Evolutionary conservation across 1,140 invertebrate genomes (phyloP), one percentile per base, ranked within the genome.

Genomic region (Drosophila saltans): DNA sequence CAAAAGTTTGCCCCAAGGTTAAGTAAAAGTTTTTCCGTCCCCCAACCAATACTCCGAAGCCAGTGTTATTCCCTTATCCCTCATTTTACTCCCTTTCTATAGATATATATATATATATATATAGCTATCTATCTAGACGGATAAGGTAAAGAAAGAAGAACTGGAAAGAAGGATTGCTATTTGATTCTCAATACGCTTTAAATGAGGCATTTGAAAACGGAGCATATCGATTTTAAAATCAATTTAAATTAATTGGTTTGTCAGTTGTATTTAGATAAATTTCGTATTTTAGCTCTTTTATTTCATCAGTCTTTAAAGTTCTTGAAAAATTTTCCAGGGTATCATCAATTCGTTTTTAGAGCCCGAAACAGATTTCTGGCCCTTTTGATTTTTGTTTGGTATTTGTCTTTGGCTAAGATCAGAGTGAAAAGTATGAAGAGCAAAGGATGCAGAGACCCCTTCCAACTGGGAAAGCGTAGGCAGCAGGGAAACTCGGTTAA

Each of bases 1-100:
- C 72, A 86, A 78, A 52, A 86, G 69, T 78, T 85, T 85, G 66
- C 56, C 45, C 58, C 58, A 85, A 86, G 83, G 81, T 79, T 81
- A 66, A 55, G 58, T 40, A 72, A 72, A 85, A 85, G 69, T 84
- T 85, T 75, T 69, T 43, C 2, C 67, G 21, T 1, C 7, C 45
- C 16, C 0, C 16, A 16, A 16, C 16, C 16, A 16, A 16, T 16
- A 16, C 45, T 3, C n/a, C 28, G 28, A 0, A 3, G 28, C 28
- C 33, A 36, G 33, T 48, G n/a, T n/a, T 24, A 52, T 21, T n/a
- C 41, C 41, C 41, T 43, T 43, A 41, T 43, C 41, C 6, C 41
- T 43, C 40, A 3, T 41, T 48, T 9, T 24, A 48, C 45, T 48
- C 45, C 45, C 45, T 8, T 48, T 39, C 36, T 39, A 39, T 39